These are phyloP conservation scores for Cydia strobilella DNA, from an alignment of 1,140 invertebrate species.

Conservation along the genomic window DNA sequence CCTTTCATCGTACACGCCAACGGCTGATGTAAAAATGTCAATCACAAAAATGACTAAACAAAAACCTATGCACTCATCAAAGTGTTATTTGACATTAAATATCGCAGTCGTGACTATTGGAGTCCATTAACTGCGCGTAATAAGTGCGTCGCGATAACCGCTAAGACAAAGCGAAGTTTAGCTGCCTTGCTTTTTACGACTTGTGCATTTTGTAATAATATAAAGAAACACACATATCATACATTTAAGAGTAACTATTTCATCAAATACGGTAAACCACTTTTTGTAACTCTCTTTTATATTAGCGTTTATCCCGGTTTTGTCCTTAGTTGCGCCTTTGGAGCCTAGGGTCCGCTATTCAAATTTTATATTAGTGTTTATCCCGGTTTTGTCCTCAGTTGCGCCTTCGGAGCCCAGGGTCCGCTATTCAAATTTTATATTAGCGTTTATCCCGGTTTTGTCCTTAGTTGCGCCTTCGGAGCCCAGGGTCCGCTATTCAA, in stretches of 20 bases:
- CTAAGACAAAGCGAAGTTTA: constrained; percentile 14
- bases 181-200: background rate
- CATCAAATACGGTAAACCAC: background rate
- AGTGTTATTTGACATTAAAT: constrained; percentile 19
- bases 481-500: too few relatives aligned
- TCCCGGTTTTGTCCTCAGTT: background rate
- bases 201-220: background rate
- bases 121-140: constrained; percentile 16
- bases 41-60: constrained; percentile 21
- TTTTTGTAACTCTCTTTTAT: background rate
- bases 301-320: background rate
- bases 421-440: too few relatives aligned
- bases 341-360: too few relatives aligned
- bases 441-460: background rate
- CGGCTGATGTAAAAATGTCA: constrained; percentile 13
- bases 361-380: background rate
- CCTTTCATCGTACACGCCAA: background rate
- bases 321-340: background rate
- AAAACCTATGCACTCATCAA: constrained; percentile 20
- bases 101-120: constrained; percentile 20
- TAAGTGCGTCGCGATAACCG: constrained; percentile 17
- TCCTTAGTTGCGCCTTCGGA: background rate
- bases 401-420: too few relatives aligned
- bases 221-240: too few relatives aligned
- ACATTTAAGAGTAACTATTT: too few relatives aligned